These are phyloP conservation scores for Rallus limicola DNA, from an alignment of 2,113 vertebrate species.

Conservation along the genomic window DNA sequence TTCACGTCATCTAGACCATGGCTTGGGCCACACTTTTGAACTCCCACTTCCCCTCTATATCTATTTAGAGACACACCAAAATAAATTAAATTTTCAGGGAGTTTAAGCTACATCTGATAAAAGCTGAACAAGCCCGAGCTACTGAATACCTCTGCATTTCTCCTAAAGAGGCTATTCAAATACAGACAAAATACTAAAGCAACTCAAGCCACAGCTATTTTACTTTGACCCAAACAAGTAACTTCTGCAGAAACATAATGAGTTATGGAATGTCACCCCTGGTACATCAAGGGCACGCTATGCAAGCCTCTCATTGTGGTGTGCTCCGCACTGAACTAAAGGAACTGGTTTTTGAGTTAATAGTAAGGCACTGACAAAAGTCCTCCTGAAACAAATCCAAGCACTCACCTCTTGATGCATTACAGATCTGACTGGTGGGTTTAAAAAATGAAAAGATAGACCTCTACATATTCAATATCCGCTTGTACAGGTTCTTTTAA, in stretches of 20 bases:
- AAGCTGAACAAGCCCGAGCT: neutral
- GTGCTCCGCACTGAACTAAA: neutral
- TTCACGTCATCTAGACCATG: neutral
- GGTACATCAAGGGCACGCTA: neutral
- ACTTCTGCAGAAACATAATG: neutral
- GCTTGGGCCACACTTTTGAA: neutral
- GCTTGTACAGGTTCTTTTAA: neutral
- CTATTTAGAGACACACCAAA: neutral
- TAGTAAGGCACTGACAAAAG: conserved; percentile 75
- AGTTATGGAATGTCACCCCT: neutral
- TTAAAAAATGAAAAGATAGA: neutral
- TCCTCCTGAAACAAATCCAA: neutral
- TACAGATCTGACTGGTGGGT: neutral
- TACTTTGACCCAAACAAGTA: neutral
- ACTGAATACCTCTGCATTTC: neutral
- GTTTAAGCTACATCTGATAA: neutral
- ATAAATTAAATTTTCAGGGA: neutral
- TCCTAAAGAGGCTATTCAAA: neutral
- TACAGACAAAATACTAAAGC: neutral
- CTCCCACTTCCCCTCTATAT: fast-evolving
- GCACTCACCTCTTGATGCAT: neutral
- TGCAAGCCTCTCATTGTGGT: neutral
- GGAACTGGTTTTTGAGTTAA: conserved; percentile 51
- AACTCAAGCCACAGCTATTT: neutral
- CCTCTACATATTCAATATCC: neutral